Evolutionary conservation across 2,888 invertebrate species (phyloP), one percentile per base, ranked within the genome.

Genomic region (Oligia latruncula): DNA sequence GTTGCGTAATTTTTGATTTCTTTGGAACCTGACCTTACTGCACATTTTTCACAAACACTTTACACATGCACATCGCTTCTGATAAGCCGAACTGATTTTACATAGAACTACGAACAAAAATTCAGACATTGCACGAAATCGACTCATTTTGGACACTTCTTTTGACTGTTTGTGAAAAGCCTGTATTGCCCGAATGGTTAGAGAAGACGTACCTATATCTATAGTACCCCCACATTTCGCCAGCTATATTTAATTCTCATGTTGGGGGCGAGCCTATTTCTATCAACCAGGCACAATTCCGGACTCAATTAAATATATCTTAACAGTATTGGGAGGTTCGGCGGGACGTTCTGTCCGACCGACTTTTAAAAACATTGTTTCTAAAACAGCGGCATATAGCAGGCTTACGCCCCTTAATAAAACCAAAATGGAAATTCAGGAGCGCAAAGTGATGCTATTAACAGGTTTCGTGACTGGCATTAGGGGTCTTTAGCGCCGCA

Each of bases 21-120:
- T 67, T 84, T 82, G 58, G 72, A 52, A 65, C 46, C 23, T 40
- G 58, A 58, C n/a, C 6, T 35, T 55, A 43, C 64, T 70, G 80
- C 74, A 84, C 70, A 68, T 70, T 9, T 73, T 68, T 74, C 64
- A 67, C 29, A 84, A 84, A 73, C 58, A 74, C 60, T 58, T 29
- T 20, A 78, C 73, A 73, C 65, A 46, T 62, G 72, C 84, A 79
- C 71, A 82, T 67, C 11, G 72, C 79, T 67, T 78, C 15, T 46
- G 46, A 35, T 70, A 71, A 65, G 52, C 35, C 5, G 4, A 55
- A 40, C 60, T 71, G 17, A 76, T 55, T 70, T 46, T 46, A 55
- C 5, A 60, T 43, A 52, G 29, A 82, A 60, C 3, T 66, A 6
- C n/a, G 4, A 78, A 60, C 17, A 6, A 17, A 35, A 66, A 67